Evolutionary conservation across 2,888 invertebrate species (phyloP).

Genomic region (Neocrepidodera transversa): DNA sequence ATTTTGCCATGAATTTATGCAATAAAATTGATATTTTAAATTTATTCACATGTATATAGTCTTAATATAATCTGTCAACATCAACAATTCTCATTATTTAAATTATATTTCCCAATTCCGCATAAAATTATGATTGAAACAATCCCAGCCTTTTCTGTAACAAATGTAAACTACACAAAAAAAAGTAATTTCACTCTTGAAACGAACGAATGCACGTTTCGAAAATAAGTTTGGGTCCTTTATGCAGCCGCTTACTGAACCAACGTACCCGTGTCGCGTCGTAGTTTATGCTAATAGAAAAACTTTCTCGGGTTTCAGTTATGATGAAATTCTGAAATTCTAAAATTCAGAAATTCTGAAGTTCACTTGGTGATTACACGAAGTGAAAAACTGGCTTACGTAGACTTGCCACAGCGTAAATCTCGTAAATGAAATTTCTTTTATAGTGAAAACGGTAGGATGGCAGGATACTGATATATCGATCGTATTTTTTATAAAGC

Average conservation of each 20-base stretch:
- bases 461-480: too few relatives aligned
- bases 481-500: too few relatives aligned
- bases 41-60: too few relatives aligned
- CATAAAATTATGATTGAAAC: neutral
- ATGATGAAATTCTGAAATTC: constrained; percentile 19
- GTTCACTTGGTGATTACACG: constrained; percentile 14
- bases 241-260: constrained; percentile 12
- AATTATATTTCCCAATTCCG: too few relatives aligned
- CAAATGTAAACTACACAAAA: neutral
- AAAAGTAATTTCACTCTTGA: neutral
- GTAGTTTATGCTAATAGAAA: constrained; percentile 23
- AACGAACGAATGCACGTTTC: constrained; percentile 3
- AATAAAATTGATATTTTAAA: too few relatives aligned
- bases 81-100: too few relatives aligned
- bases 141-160: neutral
- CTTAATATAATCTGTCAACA: too few relatives aligned
- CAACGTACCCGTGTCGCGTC: constrained; percentile 7
- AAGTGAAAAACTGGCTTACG: constrained; percentile 15
- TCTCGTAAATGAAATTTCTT: constrained; percentile 16
- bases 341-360: too few relatives aligned
- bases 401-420: constrained; percentile 16
- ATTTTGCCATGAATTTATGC: too few relatives aligned
- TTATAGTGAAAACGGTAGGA: neutral
- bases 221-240: constrained; percentile 1
- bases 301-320: constrained; percentile 7